Evolutionary conservation across 2,113 vertebrate genomes (phyloP).

Genomic region (Hypomesus transpacificus): DNA sequence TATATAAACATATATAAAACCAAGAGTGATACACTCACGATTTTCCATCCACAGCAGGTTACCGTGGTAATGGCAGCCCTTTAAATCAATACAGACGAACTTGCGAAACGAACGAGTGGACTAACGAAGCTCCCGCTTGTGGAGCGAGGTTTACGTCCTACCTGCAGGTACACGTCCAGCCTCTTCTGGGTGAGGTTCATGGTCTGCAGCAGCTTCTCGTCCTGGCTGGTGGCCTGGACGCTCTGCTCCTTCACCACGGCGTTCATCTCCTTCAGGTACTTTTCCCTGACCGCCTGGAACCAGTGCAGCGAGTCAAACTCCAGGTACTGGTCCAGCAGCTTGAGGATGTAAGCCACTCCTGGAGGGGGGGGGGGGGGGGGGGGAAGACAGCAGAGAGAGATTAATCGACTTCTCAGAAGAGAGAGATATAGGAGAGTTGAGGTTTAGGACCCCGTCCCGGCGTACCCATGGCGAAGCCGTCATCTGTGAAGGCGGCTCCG

Average conservation of each 20-base stretch:
- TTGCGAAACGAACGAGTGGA: too few relatives aligned
- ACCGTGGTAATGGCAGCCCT: too few relatives aligned
- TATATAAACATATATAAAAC: neutral
- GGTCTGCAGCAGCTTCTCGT: slow-evolving; percentile 94
- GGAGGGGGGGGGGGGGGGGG: slow-evolving; percentile 18
- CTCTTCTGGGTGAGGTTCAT: slow-evolving; percentile 99
- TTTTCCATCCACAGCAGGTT: neutral
- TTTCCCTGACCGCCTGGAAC: slow-evolving; percentile 97
- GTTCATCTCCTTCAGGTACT: slow-evolving; percentile 90
- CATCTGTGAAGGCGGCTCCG: slow-evolving; percentile 96
- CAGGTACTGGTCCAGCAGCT: slow-evolving; percentile 97
- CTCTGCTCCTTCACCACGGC: slow-evolving; percentile 93
- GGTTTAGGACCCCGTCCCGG: neutral
- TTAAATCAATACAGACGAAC: too few relatives aligned
- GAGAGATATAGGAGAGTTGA: neutral
- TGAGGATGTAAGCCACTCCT: slow-evolving; percentile 98
- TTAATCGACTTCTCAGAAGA: neutral
- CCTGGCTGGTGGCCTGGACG: slow-evolving; percentile 84
- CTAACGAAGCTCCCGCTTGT: neutral
- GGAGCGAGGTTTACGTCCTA: slow-evolving; percentile 38
- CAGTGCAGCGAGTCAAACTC: slow-evolving; percentile 99
- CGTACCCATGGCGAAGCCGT: slow-evolving; percentile 99
- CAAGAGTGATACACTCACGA: neutral
- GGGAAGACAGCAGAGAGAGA: neutral
- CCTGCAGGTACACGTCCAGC: slow-evolving; percentile 92